These are phyloP conservation scores for Pediacus dermestoides DNA, from an alignment of 2,888 invertebrate genomes.

Conservation along the genomic window DNA sequence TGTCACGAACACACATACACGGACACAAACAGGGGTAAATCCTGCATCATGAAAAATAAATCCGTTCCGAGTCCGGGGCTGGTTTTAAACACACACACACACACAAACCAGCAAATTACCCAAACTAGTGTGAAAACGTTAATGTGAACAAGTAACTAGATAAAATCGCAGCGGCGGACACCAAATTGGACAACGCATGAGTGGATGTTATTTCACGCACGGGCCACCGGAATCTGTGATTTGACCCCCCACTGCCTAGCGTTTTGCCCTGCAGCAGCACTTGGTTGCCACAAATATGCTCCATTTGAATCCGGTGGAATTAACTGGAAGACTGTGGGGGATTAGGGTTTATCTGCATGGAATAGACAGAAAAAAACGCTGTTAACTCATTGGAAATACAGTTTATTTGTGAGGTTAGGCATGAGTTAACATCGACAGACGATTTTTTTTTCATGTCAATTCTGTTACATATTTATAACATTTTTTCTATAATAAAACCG, in stretches of 20 bases:
- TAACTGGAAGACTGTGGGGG: no score
- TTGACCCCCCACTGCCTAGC: conserved; percentile 12
- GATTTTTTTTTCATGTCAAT: no score
- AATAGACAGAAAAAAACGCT: no score
- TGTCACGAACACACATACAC: no score
- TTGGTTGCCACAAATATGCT: conserved; percentile 18
- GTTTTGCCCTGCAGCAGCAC: conserved; percentile 17
- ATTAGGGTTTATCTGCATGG: no score
- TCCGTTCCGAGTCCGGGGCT: no score
- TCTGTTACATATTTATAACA: no score
- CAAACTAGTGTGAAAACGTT: conserved; percentile 25
- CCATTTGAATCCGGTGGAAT: not conserved
- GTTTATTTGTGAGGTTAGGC: no score
- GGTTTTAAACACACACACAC: conserved; percentile 15
- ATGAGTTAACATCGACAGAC: no score
- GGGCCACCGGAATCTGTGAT: conserved; percentile 22
- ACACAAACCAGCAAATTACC: conserved; percentile 23
- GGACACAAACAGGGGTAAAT: no score
- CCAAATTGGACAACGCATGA: conserved; percentile 24
- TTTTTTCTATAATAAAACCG: no score
- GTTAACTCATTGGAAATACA: no score
- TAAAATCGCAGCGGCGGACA: conserved; percentile 26
- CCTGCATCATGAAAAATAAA: conserved; percentile 2
- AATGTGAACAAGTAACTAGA: conserved; percentile 30
- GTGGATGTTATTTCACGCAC: conserved; percentile 28